These are phyloP conservation scores for Cephalotes varians DNA, from an alignment of 2,888 invertebrate genomes.

Conservation along the genomic window DNA sequence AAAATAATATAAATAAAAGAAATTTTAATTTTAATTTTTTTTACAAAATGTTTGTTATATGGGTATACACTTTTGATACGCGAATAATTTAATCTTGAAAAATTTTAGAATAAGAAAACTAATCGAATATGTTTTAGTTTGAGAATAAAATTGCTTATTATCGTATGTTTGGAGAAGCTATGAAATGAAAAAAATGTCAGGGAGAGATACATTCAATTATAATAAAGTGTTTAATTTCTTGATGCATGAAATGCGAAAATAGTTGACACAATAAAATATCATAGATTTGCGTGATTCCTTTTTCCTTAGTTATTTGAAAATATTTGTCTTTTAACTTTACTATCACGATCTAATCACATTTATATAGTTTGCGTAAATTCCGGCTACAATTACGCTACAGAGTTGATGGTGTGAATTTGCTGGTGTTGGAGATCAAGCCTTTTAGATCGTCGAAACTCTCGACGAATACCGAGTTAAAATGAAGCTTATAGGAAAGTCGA, in stretches of 20 bases:
- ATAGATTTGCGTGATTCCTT: neutral
- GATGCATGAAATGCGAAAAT: neutral
- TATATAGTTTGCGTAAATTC: neutral
- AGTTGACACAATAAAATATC: neutral
- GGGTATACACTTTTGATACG: neutral
- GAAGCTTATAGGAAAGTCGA: slow-evolving; percentile 1
- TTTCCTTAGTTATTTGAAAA: neutral
- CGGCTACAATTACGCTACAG: neutral
- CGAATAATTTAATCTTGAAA: neutral
- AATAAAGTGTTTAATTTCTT: neutral
- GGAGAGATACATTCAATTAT: neutral
- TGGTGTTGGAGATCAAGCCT: slow-evolving; percentile 8
- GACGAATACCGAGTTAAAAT: slow-evolving; percentile 11
- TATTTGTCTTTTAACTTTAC: neutral
- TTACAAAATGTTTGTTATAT: neutral
- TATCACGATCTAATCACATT: slow-evolving; percentile 4
- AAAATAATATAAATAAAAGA: slow-evolving; percentile 28
- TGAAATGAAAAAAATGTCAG: neutral
- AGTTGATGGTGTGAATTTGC: slow-evolving; percentile 4
- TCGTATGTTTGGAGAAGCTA: neutral
- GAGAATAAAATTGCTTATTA: neutral
- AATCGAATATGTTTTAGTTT: neutral
- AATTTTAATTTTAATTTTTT: neutral
- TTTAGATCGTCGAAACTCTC: slow-evolving; percentile 13
- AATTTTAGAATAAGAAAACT: neutral